phyloP scores from a whole-genome alignment of 1,140 invertebrate genomes.

The Planococcus citri region DNA sequence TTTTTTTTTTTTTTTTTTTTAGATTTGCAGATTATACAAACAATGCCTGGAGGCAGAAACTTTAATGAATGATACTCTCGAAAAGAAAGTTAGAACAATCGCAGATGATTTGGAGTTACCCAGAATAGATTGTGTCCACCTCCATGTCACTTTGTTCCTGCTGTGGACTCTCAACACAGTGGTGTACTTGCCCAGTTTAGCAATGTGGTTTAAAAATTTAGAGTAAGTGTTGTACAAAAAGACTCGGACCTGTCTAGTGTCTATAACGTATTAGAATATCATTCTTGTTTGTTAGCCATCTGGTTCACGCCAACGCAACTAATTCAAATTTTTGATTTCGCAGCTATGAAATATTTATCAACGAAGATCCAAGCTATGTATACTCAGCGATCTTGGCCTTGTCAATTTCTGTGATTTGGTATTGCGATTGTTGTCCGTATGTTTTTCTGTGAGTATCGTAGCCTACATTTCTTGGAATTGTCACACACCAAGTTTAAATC shows the following conservation, averaged over 20 bases:
- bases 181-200: not conserved
- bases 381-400: not conserved
- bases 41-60: not conserved
- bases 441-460: not conserved
- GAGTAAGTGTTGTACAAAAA: not conserved
- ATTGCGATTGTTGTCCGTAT: not conserved
- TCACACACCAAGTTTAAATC: too few relatives aligned
- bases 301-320: too few relatives aligned
- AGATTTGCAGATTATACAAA: not conserved
- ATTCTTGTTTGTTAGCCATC: too few relatives aligned
- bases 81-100: not conserved
- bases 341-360: not conserved
- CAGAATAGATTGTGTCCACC: not conserved
- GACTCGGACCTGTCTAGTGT: too few relatives aligned
- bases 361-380: not conserved
- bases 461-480: too few relatives aligned
- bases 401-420: not conserved
- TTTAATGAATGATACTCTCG: not conserved
- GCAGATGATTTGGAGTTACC: not conserved
- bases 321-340: not conserved
- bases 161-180: not conserved
- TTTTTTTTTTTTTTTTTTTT: too few relatives aligned
- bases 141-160: not conserved
- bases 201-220: constrained; percentile 5
- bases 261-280: too few relatives aligned